These are phyloP conservation scores for Epizoanthus stellaris DNA, from an alignment of 92 coral and sea anemone species.

Conservation along the genomic window DNA sequence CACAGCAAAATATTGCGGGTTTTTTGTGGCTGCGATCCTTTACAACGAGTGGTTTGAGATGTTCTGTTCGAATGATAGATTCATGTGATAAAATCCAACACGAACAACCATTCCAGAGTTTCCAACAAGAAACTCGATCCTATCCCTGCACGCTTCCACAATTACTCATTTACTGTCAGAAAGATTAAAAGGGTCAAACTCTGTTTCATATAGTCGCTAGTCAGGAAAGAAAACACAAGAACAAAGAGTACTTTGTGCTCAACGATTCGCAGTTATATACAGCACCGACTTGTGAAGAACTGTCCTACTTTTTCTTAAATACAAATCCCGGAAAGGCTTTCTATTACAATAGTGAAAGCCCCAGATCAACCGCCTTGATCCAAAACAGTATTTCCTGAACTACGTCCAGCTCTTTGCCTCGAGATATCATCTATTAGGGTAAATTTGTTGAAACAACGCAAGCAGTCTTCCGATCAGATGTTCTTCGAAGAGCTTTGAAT, in stretches of 20 bases:
- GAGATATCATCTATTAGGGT: constrained; percentile 11
- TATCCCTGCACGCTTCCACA: background rate
- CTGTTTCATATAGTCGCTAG: constrained; percentile 5
- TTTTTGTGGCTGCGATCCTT: constrained; percentile 22
- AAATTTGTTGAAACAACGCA: constrained; percentile 9
- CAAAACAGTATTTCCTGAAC: too few species aligned
- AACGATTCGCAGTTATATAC: constrained; percentile 13
- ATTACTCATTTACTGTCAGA: constrained; percentile 22
- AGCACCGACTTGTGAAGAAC: background rate
- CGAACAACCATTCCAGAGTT: constrained; percentile 5
- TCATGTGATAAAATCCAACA: background rate
- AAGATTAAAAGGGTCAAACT: constrained; percentile 11
- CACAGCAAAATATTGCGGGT: constrained; percentile 27
- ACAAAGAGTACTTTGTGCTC: constrained; percentile 20
- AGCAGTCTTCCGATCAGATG: background rate
- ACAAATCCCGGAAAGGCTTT: background rate
- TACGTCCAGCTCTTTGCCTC: background rate
- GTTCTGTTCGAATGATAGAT: background rate
- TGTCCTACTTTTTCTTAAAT: background rate
- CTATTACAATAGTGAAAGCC: background rate
- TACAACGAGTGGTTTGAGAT: constrained; percentile 1
- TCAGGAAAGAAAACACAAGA: constrained; percentile 12
- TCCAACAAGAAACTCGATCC: background rate
- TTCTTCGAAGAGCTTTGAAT: background rate
- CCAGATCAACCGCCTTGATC: background rate